Conservation (phyloP, 2,888 invertebrate species). For the Coenonympha glycerion region DNA sequence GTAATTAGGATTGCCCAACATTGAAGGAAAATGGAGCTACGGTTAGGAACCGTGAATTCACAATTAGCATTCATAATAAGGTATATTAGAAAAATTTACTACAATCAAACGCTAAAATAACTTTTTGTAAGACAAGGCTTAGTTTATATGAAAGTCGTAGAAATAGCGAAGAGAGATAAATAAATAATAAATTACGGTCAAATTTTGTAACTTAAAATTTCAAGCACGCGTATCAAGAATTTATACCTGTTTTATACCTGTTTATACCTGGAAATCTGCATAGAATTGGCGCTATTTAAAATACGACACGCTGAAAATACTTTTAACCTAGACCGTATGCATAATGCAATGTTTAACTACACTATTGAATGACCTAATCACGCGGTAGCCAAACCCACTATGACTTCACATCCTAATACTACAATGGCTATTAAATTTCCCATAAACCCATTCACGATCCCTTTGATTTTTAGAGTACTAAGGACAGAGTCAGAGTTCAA, state of each 20-base stretch:
- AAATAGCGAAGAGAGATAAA: no score
- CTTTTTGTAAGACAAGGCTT: no score
- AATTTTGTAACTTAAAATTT: no score
- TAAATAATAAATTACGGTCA: no score
- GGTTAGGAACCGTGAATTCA: background rate
- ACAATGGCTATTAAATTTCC: constrained; percentile 15
- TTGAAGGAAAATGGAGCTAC: constrained; percentile 10
- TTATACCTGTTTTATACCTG: no score
- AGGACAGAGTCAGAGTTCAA: no score
- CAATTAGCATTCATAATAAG: no score
- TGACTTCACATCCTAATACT: constrained; percentile 15
- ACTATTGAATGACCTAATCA: constrained; percentile 23
- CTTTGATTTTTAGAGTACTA: background rate
- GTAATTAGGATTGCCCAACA: constrained; percentile 9
- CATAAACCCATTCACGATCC: constrained; percentile 3
- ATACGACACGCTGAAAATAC: constrained; percentile 6
- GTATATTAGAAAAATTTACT: background rate
- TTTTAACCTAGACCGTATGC: constrained; percentile 9
- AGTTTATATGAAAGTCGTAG: no score
- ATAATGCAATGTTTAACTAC: constrained; percentile 6
- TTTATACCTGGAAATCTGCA: no score
- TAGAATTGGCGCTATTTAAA: no score
- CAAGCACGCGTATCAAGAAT: no score
- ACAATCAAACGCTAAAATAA: background rate
- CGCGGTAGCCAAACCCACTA: constrained; percentile 19